Evolutionary conservation across 2,797 vertebrate species (phyloP), one percentile per base, ranked within the genome.

Genomic region (Channallabes apus): DNA sequence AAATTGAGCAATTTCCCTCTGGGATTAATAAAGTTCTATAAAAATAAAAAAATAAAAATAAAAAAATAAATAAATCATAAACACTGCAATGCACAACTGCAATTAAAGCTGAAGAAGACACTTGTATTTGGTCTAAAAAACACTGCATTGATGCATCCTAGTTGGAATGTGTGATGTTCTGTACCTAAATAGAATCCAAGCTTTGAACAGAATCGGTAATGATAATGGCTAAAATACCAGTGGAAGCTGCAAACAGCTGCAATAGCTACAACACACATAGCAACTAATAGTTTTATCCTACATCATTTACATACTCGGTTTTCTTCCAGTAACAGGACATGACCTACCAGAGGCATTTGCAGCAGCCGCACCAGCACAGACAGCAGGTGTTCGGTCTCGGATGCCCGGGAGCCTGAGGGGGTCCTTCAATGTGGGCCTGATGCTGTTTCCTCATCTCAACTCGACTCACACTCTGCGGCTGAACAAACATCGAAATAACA

Each of bases 381-480:
- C 98, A 99, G 94, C 98, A 99, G 79, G 97, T 97, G 94, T 97
- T 98, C 90, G 97, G 97, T 93, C 97, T 96, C 93, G 97, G 97
- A 92, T 96, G 97, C 92, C 96, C 97, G 35, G 97, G 96, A 76
- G 96, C 96, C 94, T 95, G 97, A 86, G 97, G 94, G 67, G 94
- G 94, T 95, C 96, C 97, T 96, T 99, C 98, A 93, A 98, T 99
- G 92, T 98, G 97, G 78, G 97, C 93, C 94, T 98, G 97, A 95
- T 98, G 97, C 94, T 98, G 97, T 95, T 99, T 99, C 95, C 98
- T 96, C 98, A 99, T 99, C 91, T 97, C 97, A 96, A 95, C 96
- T 96, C 92, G 94, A 92, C 95, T 95, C 92, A 96, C 94, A 93
- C 96, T 95, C 20, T 90, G 91, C 91, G 94, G 94, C 95, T 96